Conservation (phyloP, 2,797 vertebrate species). For the Psittacula derbiana region DNA sequence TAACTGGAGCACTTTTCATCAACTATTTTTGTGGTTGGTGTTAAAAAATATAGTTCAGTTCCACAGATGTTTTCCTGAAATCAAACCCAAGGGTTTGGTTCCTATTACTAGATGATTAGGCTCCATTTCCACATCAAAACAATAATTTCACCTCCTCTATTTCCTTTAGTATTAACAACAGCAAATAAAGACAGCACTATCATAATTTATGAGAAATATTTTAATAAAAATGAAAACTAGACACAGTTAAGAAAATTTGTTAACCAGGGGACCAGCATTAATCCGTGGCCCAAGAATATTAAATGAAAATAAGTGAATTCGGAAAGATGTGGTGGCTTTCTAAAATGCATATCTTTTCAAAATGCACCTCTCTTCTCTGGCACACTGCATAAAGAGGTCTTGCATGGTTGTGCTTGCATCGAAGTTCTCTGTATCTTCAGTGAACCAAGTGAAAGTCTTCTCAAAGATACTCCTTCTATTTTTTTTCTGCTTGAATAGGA, state of each 20-base stretch:
- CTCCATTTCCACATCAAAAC: not conserved
- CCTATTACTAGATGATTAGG: not conserved
- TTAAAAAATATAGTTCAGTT: not conserved
- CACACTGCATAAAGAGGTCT: not conserved
- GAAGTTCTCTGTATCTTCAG: not conserved
- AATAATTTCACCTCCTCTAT: not conserved
- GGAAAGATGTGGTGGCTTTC: not conserved
- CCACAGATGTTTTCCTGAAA: not conserved
- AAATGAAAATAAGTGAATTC: not conserved
- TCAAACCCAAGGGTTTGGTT: not conserved
- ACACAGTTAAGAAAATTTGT: not conserved
- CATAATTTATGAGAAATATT: not conserved
- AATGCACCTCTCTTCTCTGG: not conserved
- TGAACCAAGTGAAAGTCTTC: rapidly evolving
- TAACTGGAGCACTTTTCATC: not conserved
- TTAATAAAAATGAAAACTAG: not conserved
- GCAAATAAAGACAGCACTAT: not conserved
- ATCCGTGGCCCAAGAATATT: not conserved
- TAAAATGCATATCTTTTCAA: not conserved
- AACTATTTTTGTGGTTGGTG: not conserved
- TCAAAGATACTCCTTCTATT: not conserved
- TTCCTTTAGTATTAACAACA: not conserved
- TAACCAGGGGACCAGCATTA: not conserved
- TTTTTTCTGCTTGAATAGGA: not conserved
- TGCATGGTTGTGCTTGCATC: not conserved